phyloP scores from a whole-genome alignment of 2,888 invertebrate species.

The Rhingia rostrata region DNA sequence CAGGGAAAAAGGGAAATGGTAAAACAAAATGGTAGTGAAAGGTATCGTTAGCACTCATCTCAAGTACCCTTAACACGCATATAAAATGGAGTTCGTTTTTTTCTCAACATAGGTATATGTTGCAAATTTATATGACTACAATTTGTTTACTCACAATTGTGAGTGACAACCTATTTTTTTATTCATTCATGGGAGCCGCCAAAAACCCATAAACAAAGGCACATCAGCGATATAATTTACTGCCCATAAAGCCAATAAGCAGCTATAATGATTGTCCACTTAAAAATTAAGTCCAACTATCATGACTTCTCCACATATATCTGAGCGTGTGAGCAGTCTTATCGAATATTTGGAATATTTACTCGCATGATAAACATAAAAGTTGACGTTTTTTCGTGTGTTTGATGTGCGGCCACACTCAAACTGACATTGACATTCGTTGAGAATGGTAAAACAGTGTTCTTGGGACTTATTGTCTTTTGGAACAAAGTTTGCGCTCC shows the following conservation, averaged over 20 bases:
- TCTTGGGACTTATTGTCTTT: constrained; percentile 32
- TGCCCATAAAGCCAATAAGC: constrained; percentile 23
- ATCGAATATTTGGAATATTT: constrained; percentile 35
- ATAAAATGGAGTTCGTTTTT: too few species aligned
- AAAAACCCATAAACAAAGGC: constrained; percentile 25
- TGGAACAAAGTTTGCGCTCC: constrained; percentile 21
- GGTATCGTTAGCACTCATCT: too few species aligned
- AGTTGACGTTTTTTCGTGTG: background rate
- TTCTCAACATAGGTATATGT: too few species aligned
- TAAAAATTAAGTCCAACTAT: constrained; percentile 25
- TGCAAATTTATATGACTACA: background rate
- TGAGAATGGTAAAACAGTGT: constrained; percentile 27
- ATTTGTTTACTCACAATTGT: background rate
- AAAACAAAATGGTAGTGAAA: constrained; percentile 52
- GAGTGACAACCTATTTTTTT: constrained; percentile 15
- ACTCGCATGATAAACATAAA: constrained; percentile 18
- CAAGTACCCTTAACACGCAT: too few species aligned
- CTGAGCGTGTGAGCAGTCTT: background rate
- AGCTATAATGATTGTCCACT: constrained; percentile 35
- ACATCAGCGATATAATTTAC: constrained; percentile 28
- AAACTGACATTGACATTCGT: constrained; percentile 22
- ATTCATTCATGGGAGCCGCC: constrained; percentile 32
- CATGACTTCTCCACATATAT: constrained; percentile 5
- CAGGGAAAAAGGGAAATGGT: constrained; percentile 61
- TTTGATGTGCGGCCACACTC: too few species aligned